Percentiles rank a stretch among this genome's conserved stretches.
Conservation (phyloP, 2,888 invertebrate species). For the Macropis europaea region DNA sequence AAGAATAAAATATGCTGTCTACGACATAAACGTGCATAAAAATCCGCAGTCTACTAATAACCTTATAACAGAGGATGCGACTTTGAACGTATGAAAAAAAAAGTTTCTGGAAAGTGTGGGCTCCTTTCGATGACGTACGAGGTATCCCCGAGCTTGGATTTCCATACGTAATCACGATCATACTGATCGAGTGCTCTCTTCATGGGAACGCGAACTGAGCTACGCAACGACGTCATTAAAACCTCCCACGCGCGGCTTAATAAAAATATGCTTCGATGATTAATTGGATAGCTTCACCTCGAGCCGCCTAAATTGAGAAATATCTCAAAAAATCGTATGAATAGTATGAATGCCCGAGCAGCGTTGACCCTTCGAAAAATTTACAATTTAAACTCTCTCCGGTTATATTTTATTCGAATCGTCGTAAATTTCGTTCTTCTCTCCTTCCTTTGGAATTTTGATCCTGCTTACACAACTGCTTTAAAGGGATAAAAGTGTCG, state of each 20-base stretch:
- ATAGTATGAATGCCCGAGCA: not conserved
- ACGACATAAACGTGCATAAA: no score
- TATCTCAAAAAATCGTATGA: conserved; percentile 4
- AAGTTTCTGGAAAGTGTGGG: conserved; percentile 63
- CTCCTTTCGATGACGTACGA: conserved; percentile 64
- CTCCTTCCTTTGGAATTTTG: not conserved
- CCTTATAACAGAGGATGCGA: no score
- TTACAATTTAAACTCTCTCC: not conserved
- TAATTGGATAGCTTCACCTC: conserved; percentile 29
- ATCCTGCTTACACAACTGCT: not conserved
- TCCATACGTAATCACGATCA: conserved; percentile 71
- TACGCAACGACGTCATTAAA: conserved; percentile 37
- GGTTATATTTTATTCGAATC: not conserved
- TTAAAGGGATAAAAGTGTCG: conserved; percentile 13
- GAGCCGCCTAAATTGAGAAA: conserved; percentile 38
- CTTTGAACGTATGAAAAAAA: conserved; percentile 6
- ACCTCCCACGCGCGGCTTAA: conserved; percentile 29
- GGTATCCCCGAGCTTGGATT: conserved; percentile 71
- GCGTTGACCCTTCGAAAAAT: not conserved
- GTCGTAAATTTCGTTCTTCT: not conserved
- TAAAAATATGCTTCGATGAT: conserved; percentile 38
- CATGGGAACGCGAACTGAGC: conserved; percentile 63
- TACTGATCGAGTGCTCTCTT: conserved; percentile 27
- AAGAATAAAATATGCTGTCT: no score
- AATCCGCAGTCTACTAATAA: no score